Percentiles rank a stretch among this genome's conserved stretches.
These are phyloP conservation scores for Sylvilagus floridanus DNA, from an alignment of 2,797 vertebrate genomes.

Conservation along the genomic window DNA sequence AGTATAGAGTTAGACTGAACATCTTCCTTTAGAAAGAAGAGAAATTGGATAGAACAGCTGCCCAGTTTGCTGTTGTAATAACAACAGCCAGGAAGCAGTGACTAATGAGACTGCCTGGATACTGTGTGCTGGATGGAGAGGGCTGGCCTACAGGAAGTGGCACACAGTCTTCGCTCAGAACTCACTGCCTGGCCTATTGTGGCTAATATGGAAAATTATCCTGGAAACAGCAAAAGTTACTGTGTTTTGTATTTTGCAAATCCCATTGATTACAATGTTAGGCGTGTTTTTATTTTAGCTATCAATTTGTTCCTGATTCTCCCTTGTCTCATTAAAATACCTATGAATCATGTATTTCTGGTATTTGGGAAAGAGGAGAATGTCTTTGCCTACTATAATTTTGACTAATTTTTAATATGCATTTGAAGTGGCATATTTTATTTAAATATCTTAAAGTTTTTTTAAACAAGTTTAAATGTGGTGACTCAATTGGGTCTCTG, in stretches of 20 bases:
- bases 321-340: not conserved
- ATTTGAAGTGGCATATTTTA: not conserved
- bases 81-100: conserved; percentile 49
- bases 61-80: not conserved
- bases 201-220: not conserved
- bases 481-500: not conserved
- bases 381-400: not conserved
- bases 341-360: not conserved
- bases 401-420: not conserved
- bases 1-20: conserved; percentile 28
- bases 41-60: conserved; percentile 80
- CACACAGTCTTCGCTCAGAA: not conserved
- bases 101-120: not conserved
- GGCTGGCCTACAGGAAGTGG: not conserved
- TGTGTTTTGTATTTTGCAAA: not conserved
- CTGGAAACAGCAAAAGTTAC: not conserved
- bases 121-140: not conserved
- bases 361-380: not conserved
- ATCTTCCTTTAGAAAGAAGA: conserved; percentile 81
- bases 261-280: too few species aligned
- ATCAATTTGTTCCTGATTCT: not conserved
- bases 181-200: not conserved
- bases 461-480: not conserved
- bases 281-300: not conserved
- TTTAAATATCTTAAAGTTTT: not conserved